These are phyloP conservation scores for Argopecten irradians DNA, from an alignment of 1,140 invertebrate species.

Conservation along the genomic window DNA sequence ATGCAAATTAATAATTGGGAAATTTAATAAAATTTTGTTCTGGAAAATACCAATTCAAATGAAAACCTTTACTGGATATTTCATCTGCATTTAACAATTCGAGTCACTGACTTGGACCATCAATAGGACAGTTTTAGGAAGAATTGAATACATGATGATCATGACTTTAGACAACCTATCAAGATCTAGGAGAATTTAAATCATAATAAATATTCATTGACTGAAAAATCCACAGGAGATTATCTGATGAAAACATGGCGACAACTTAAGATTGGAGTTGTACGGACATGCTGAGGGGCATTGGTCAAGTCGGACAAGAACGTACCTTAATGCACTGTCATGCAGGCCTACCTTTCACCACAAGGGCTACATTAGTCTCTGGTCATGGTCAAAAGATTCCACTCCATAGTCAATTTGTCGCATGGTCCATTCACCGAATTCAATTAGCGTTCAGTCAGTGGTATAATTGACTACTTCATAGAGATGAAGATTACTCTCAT, in stretches of 20 bases:
- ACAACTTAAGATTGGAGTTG: constrained; percentile 3
- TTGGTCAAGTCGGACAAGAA: neutral
- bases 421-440: neutral
- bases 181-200: neutral
- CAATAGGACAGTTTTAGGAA: neutral
- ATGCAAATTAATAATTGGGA: neutral
- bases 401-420: neutral
- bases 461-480: constrained; percentile 16
- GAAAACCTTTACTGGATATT: neutral
- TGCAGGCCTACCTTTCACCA: neutral
- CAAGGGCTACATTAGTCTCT: neutral
- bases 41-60: neutral
- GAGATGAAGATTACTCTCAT: constrained; percentile 9
- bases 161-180: constrained; percentile 1
- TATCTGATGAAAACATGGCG: constrained; percentile 14
- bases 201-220: neutral
- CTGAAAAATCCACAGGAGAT: neutral
- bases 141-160: neutral
- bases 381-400: neutral
- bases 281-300: constrained; percentile 6
- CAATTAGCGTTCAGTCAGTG: neutral
- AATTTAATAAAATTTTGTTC: neutral
- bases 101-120: neutral
- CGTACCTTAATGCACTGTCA: neutral
- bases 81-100: neutral